phyloP scores from a whole-genome alignment of 2,888 invertebrate species.

The Lordiphosa fenestrarum region DNA sequence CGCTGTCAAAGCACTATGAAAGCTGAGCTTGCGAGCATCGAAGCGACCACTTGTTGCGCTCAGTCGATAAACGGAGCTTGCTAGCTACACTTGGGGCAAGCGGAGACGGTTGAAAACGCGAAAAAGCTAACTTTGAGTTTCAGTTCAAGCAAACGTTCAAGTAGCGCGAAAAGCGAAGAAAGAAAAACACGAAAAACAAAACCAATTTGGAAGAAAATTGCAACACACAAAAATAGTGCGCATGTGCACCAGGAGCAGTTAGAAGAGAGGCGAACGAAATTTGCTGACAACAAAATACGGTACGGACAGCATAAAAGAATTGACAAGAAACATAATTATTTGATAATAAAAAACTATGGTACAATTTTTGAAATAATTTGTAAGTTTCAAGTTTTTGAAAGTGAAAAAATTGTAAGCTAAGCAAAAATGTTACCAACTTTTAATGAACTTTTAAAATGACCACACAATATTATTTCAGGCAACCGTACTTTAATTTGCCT shows the following conservation, averaged over 20 bases:
- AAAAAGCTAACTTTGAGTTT: slow-evolving; percentile 6
- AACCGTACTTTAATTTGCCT: too few relatives aligned
- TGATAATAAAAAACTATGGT: too few relatives aligned
- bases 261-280: slow-evolving; percentile 37
- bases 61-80: slow-evolving; percentile 76
- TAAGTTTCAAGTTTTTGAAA: too few relatives aligned
- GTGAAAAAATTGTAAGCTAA: too few relatives aligned
- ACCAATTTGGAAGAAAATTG: slow-evolving; percentile 62
- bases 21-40: slow-evolving; percentile 63
- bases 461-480: too few relatives aligned
- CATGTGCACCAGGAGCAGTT: slow-evolving; percentile 51
- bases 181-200: slow-evolving; percentile 41
- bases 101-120: slow-evolving; percentile 39
- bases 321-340: too few relatives aligned
- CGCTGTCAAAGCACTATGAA: slow-evolving; percentile 29
- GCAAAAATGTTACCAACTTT: too few relatives aligned
- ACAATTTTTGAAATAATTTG: too few relatives aligned
- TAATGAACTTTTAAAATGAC: too few relatives aligned
- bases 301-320: slow-evolving; percentile 30
- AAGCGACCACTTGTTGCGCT: slow-evolving; percentile 38
- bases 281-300: slow-evolving; percentile 31
- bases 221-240: slow-evolving; percentile 45
- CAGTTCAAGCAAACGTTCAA: too few relatives aligned
- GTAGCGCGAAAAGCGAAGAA: slow-evolving; percentile 1
- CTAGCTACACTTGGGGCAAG: slow-evolving; percentile 68